Evolutionary conservation across 2,888 invertebrate species (phyloP).

Genomic region (Synergus japonicus): DNA sequence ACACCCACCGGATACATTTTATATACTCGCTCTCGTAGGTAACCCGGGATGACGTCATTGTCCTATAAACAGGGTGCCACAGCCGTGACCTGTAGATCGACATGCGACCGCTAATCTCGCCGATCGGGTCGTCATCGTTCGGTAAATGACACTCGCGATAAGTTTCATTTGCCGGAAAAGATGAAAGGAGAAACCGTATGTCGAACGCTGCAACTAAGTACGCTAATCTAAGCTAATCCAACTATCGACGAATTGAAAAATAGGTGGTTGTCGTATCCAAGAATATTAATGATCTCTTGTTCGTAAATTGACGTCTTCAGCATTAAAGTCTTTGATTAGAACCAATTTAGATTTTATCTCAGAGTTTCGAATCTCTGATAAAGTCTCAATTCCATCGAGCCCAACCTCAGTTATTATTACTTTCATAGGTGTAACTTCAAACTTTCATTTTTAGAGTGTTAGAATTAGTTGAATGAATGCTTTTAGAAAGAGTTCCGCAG

Average conservation of each 20-base stretch:
- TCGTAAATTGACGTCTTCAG: not conserved
- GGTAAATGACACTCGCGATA: conserved; percentile 41
- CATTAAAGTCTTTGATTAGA: not conserved
- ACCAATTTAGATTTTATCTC: not conserved
- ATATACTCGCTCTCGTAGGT: conserved; percentile 67
- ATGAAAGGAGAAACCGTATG: conserved; percentile 31
- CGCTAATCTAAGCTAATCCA: not conserved
- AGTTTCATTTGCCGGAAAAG: conserved; percentile 31
- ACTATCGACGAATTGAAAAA: conserved; percentile 22
- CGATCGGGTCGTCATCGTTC: conserved; percentile 52
- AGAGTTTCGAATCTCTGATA: not conserved
- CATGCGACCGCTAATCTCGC: conserved; percentile 56
- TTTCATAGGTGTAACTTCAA: too few relatives aligned
- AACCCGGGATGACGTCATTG: conserved; percentile 68
- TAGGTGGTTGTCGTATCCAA: not conserved
- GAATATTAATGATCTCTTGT: conserved; percentile 18
- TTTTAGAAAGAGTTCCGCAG: not conserved
- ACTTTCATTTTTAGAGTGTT: not conserved
- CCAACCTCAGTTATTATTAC: too few relatives aligned
- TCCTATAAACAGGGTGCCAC: conserved; percentile 67
- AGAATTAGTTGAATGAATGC: not conserved
- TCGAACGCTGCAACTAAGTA: not conserved
- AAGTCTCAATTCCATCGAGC: too few relatives aligned
- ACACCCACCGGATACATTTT: conserved; percentile 76
- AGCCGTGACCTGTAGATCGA: conserved; percentile 67